Conservation (phyloP, 2,113 vertebrate genomes). For the Sterrhoptilus dennistouni region DNA sequence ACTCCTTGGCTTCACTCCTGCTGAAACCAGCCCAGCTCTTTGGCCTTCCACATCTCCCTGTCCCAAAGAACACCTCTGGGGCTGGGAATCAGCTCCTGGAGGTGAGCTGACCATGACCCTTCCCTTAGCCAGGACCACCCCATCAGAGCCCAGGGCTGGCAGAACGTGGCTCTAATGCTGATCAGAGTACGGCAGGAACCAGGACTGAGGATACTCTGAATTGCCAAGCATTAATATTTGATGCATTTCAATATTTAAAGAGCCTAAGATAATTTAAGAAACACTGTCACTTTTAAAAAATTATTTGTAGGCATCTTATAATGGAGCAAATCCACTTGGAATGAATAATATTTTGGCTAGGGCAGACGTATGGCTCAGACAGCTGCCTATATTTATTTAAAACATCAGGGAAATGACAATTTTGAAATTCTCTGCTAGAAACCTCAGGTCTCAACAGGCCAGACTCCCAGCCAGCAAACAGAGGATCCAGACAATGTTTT, state of each 20-base stretch:
- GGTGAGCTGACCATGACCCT: background rate
- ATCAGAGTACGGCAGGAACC: background rate
- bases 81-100: accelerated
- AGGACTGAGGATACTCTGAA: background rate
- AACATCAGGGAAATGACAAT: background rate
- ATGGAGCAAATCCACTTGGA: slow-evolving; percentile 43
- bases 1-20: background rate
- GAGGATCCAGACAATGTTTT: background rate
- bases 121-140: background rate
- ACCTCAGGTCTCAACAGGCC: background rate
- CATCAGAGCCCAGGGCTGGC: background rate
- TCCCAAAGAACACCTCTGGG: background rate
- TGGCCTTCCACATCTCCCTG: background rate
- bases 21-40: background rate
- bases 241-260: slow-evolving; percentile 67
- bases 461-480: background rate
- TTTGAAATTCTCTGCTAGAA: slow-evolving; percentile 1
- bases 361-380: background rate
- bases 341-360: slow-evolving; percentile 29
- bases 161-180: background rate
- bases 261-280: slow-evolving; percentile 64
- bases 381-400: slow-evolving; percentile 23
- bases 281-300: slow-evolving; percentile 20
- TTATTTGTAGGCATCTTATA: slow-evolving; percentile 57
- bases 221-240: slow-evolving; percentile 55